Evolutionary conservation across 1,140 invertebrate genomes (phyloP), one percentile per base, ranked within the genome.

Genomic region (Melanaphis sacchari): DNA sequence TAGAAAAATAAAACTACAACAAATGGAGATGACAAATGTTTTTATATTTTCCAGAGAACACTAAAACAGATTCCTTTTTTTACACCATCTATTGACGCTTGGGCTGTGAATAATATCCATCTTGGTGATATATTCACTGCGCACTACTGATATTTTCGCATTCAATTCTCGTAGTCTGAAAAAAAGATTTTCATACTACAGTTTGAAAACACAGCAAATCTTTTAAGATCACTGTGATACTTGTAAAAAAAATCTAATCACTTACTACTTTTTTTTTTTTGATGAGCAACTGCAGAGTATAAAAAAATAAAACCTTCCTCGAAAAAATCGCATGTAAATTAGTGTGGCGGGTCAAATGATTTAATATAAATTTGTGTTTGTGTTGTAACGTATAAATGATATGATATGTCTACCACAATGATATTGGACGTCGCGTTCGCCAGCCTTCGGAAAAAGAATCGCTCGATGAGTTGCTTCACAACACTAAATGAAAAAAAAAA

Each of bases 1-100:
- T 41, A 41, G 26, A 7, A 41, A 43, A 85, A 85, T 36, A 85
- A 85, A 85, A 85, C 24, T 5, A 18, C 5, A 41, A 82, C 76
- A 82, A 85, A 85, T 9, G 41, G 31, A 85, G 24, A n/a, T n/a
- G n/a, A 85, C 84, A 85, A 85, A 85, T 43, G 84, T 76, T 76
- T 76, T 76, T 76, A 36, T 43, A 85, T 43, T 85, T 31, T 41
- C 26, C 7, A 22, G 21, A 49, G 18, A n/a, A 49, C 85, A 7
- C 31, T 22, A 88, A 88, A 49, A 26, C 11, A 1, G 84, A 85
- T 43, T 85, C 41, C 7, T 31, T 85, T 43, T 85, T 85, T 85
- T 85, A 26, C 26, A 41, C 5, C 38, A 41, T 76, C 59, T 76
- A 76, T 76, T 36, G 59, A 76, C 21, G 36, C 82, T 84, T 11